A percentile compares a stretch with the other conserved stretches of the same genome.
phyloP scores from a whole-genome alignment of 2,888 invertebrate genomes.

The Apantesis nais region DNA sequence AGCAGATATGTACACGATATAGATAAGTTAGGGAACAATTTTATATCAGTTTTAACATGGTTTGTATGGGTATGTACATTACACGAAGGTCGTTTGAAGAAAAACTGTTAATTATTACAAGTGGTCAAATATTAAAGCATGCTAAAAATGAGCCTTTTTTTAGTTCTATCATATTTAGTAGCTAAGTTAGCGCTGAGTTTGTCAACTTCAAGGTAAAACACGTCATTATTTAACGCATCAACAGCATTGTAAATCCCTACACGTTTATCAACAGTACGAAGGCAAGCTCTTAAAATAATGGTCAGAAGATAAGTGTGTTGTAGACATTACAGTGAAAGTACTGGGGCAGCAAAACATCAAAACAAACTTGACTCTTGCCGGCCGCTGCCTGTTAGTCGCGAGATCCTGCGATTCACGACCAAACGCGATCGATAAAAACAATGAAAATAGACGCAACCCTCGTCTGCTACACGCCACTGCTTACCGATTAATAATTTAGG shows the following conservation, averaged over 20 bases:
- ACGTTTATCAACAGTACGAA: constrained; percentile 30
- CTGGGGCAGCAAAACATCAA: constrained; percentile 63
- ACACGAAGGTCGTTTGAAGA: not conserved
- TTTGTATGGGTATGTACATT: not conserved
- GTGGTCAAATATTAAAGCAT: not conserved
- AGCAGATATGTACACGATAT: constrained; percentile 11
- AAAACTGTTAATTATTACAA: not conserved
- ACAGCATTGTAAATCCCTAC: constrained; percentile 31
- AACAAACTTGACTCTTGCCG: constrained; percentile 74
- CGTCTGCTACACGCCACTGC: constrained; percentile 40
- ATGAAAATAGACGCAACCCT: constrained; percentile 71
- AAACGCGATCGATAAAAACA: constrained; percentile 81
- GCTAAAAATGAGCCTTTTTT: constrained; percentile 1
- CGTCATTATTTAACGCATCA: constrained; percentile 51
- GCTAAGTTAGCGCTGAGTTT: constrained; percentile 8
- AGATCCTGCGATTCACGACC: constrained; percentile 64
- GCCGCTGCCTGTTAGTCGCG: constrained; percentile 57
- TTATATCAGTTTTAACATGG: not conserved
- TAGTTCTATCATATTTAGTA: constrained; percentile 10
- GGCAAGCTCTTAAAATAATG: constrained; percentile 7
- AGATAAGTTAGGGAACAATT: constrained; percentile 24
- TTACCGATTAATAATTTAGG: constrained; percentile 32
- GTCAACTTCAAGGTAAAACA: constrained; percentile 47
- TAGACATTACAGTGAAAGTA: constrained; percentile 25
- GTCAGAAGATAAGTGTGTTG: constrained; percentile 13